phyloP scores from a whole-genome alignment of 2,888 invertebrate species.

The Polylopha cassiicola region DNA sequence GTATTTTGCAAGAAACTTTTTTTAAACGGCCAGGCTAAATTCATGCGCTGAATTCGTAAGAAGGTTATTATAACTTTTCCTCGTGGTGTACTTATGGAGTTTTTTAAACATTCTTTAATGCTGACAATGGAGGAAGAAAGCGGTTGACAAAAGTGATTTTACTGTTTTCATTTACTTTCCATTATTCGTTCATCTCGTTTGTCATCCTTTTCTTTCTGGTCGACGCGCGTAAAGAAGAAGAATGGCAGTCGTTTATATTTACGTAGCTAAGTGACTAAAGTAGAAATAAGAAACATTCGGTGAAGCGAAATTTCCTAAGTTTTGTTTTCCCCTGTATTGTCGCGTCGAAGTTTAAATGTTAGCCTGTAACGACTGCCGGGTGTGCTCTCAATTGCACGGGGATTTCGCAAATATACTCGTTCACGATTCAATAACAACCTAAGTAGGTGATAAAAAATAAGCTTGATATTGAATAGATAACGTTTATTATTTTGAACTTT shows the following conservation, averaged over 20 bases:
- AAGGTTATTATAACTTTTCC: constrained; percentile 38
- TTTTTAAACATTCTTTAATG: constrained; percentile 49
- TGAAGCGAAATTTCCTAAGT: constrained; percentile 42
- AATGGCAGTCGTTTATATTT: constrained; percentile 67
- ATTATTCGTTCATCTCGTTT: constrained; percentile 72
- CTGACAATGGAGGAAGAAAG: constrained; percentile 52
- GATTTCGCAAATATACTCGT: not conserved
- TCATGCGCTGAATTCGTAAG: constrained; percentile 39
- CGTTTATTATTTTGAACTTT: constrained; percentile 2
- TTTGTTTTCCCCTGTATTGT: constrained; percentile 33
- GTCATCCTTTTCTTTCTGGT: constrained; percentile 66
- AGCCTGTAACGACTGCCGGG: constrained; percentile 11
- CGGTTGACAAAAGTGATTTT: constrained; percentile 70
- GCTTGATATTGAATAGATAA: too few relatives aligned
- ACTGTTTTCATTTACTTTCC: constrained; percentile 73
- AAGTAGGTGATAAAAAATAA: constrained; percentile 4
- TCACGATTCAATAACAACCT: constrained; percentile 13
- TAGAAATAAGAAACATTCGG: constrained; percentile 54
- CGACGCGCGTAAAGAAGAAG: constrained; percentile 62
- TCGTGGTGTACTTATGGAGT: constrained; percentile 35
- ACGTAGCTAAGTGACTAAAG: constrained; percentile 61
- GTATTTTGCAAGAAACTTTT: constrained; percentile 23
- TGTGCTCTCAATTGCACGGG: constrained; percentile 15
- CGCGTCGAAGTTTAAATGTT: constrained; percentile 16
- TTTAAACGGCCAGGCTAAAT: constrained; percentile 26